A percentile compares a stretch with the other conserved stretches of the same genome.
Evolutionary conservation across 2,113 vertebrate species (phyloP).

Genomic region (Pseudolaguvia tuberculata): DNA sequence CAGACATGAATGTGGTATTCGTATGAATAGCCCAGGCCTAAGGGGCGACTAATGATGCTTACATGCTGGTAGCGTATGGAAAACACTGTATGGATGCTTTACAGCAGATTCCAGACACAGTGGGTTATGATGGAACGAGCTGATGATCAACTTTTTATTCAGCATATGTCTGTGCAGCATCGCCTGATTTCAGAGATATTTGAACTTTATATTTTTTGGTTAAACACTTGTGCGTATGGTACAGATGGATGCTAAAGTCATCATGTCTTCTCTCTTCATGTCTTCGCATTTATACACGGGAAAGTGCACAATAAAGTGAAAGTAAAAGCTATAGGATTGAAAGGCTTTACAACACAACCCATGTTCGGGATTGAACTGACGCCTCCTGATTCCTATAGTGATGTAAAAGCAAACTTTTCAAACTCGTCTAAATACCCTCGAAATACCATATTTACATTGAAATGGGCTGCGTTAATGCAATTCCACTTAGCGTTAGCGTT

Average conservation of each 20-base stretch:
- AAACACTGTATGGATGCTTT: conserved; percentile 29
- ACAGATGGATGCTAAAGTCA: neutral
- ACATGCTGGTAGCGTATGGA: conserved; percentile 32
- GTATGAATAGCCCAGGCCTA: conserved; percentile 15
- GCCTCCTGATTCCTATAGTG: neutral
- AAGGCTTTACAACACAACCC: neutral
- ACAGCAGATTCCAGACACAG: conserved; percentile 37
- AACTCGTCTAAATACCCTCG: neutral
- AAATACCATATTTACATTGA: neutral
- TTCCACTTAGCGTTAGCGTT: neutral
- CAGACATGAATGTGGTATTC: conserved; percentile 6
- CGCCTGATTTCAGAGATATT: neutral
- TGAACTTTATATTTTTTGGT: neutral
- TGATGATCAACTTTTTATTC: neutral
- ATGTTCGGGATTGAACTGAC: neutral
- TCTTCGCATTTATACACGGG: neutral
- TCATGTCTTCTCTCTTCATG: neutral
- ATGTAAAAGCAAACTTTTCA: neutral
- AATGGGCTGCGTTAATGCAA: conserved; percentile 6
- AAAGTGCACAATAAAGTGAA: neutral
- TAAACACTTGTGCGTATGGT: neutral
- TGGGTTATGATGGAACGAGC: conserved; percentile 15
- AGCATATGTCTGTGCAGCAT: neutral
- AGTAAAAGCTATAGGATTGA: neutral
- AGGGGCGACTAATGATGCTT: conserved; percentile 29